Conservation (phyloP, 2,797 vertebrate species). For the Pseudocheirus occidentalis region DNA sequence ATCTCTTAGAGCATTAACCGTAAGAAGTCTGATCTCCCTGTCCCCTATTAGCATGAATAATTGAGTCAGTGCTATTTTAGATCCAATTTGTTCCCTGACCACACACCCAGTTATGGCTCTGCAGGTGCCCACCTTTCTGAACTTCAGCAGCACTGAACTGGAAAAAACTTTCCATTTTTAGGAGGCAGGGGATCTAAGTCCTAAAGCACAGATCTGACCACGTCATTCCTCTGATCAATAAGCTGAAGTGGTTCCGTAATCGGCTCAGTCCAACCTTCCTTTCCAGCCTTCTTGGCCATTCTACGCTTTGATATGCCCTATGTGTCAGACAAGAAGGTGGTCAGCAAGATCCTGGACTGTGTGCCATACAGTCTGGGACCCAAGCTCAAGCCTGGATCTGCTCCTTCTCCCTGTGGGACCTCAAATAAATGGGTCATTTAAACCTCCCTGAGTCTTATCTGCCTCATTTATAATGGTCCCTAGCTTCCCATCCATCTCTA, state of each 20-base stretch:
- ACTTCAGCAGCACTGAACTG: slow-evolving; percentile 16
- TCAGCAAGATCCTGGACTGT: background rate
- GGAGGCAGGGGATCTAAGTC: background rate
- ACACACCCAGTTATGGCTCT: background rate
- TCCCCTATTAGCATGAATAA: background rate
- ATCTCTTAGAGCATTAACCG: background rate
- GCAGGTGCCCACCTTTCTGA: slow-evolving; percentile 33
- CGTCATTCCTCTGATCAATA: background rate
- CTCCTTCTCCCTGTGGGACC: background rate
- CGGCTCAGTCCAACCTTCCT: background rate
- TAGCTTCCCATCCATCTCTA: background rate
- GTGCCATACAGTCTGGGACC: background rate
- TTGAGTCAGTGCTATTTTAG: background rate
- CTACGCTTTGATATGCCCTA: background rate
- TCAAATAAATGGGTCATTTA: background rate
- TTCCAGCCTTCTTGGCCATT: background rate
- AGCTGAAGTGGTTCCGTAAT: background rate
- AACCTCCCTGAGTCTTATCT: background rate
- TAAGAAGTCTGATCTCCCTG: background rate
- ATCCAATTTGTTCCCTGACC: background rate
- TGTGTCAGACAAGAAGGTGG: background rate
- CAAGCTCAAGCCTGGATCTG: background rate
- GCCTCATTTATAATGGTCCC: background rate
- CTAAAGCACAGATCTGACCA: background rate
- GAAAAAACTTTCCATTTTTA: slow-evolving; percentile 25